Percentiles rank a stretch among this genome's conserved stretches.
Evolutionary conservation across 2,888 invertebrate genomes (phyloP).

Genomic region (Cylindroiulus punctatus): DNA sequence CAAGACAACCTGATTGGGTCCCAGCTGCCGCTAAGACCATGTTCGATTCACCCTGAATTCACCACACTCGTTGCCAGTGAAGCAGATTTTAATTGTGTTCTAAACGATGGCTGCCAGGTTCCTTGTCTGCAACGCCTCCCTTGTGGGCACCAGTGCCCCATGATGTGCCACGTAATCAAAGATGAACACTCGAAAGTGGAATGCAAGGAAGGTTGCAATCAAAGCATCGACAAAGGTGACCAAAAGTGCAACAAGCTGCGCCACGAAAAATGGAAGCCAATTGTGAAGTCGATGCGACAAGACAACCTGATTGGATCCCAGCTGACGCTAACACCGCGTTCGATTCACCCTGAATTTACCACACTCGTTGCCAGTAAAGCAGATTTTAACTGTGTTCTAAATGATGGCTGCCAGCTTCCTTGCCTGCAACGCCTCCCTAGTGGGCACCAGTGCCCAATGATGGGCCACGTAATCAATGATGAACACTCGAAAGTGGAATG

Average conservation of each 20-base stretch:
- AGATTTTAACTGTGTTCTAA: constrained; percentile 56
- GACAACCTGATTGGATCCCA: background rate
- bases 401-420: constrained; percentile 61
- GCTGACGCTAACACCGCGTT: constrained; percentile 60
- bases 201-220: constrained; percentile 62
- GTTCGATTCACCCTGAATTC: too few relatives aligned
- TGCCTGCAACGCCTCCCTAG: constrained; percentile 64
- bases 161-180: constrained; percentile 49
- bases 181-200: constrained; percentile 57
- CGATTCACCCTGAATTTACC: constrained; percentile 55
- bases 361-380: constrained; percentile 49
- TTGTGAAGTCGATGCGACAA: constrained; percentile 53
- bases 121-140: constrained; percentile 63
- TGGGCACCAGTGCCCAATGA: constrained; percentile 60
- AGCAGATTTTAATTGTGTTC: constrained; percentile 58
- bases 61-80: background rate
- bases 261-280: constrained; percentile 60
- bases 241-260: constrained; percentile 62
- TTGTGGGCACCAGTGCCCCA: constrained; percentile 61
- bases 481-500: constrained; percentile 60
- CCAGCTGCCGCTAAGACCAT: too few relatives aligned
- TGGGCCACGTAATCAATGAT: constrained; percentile 46
- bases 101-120: constrained; percentile 61
- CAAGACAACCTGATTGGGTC: too few relatives aligned
- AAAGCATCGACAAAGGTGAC: constrained; percentile 53